A percentile compares a stretch with the other conserved stretches of the same genome.
phyloP scores from a whole-genome alignment of 2,797 vertebrate species.

The Mormyrops attenuatus region DNA sequence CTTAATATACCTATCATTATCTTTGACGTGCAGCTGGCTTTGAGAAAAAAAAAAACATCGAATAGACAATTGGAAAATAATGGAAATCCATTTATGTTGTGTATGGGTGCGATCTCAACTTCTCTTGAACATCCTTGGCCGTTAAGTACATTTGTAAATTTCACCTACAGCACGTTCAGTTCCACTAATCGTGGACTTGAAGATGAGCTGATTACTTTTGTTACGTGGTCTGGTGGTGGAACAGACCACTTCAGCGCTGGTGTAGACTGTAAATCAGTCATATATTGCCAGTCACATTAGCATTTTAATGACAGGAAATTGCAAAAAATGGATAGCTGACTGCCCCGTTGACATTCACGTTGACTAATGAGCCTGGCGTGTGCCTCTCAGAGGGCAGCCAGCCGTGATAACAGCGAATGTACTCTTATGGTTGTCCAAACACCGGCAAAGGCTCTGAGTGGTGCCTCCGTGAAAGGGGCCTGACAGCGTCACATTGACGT shows the following conservation, averaged over 20 bases:
- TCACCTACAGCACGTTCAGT: neutral
- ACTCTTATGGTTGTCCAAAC: neutral
- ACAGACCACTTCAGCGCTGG: neutral
- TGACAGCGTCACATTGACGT: neutral
- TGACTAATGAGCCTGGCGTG: neutral
- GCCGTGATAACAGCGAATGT: neutral
- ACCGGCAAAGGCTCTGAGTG: neutral
- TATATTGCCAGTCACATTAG: neutral
- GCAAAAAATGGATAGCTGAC: neutral
- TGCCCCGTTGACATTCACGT: neutral
- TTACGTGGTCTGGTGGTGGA: neutral
- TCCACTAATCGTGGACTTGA: neutral
- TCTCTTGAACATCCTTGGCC: neutral
- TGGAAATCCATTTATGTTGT: neutral
- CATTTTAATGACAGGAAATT: constrained; percentile 1
- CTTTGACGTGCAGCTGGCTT: neutral
- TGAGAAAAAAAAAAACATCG: neutral
- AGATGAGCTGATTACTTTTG: neutral
- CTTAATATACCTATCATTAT: neutral
- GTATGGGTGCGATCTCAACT: neutral
- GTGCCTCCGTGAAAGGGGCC: neutral
- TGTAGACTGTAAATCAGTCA: neutral
- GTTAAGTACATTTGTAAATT: neutral
- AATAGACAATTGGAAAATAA: constrained; percentile 5
- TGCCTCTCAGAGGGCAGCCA: neutral